Evolutionary conservation across 2,113 vertebrate species (phyloP), one percentile per base, ranked within the genome.

Genomic region (Eupsittula cactorum): DNA sequence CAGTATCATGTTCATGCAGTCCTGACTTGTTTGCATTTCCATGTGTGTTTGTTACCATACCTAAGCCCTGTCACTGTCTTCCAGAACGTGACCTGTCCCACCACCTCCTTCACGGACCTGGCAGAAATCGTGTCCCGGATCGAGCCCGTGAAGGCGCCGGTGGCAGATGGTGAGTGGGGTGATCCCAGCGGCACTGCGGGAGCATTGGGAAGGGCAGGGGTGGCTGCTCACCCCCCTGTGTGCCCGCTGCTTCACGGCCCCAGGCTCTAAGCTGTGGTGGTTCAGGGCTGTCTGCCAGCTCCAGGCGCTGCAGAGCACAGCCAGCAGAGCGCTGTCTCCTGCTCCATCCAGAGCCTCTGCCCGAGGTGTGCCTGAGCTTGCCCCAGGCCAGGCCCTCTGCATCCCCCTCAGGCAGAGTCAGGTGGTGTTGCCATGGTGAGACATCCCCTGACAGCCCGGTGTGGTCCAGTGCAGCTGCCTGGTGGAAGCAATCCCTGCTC

Each of bases 81-180:
- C 29, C 98, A 99, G 99, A 97, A 98, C 17, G 96, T 98, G 95
- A 98, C 98, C 29, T 99, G 98, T 97, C 99, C 99, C n/a, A 99
- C 97, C 3, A 98, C 99, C 47, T 99, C 98, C 47, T 99, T 99
- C 96, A 99, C 99, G 1, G 99, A 99, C 97, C 98, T 99, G 81
- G 99, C 99, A 0, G 99, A 99, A 97, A 99, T 99, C 0, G 99
- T 99, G 92, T 99, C 99, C 3, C 97, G 99, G 65, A 99, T 99
- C 1, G 99, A 99, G 94, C 99, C 99, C 0, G 98, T 98, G 80
- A 99, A 99, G 82, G 92, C 98, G 1, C 49, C 96, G 0, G 5
- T 97, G 1, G 96, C 98, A 16, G 98, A 99, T 0, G 99, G 99
- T 99, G 90, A 98, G 99, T 60, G 5, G 52, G 49, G 24, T 5